Base-by-base conservation (phyloP, 2,113 vertebrate genomes). In the Loxodonta africana region DNA sequence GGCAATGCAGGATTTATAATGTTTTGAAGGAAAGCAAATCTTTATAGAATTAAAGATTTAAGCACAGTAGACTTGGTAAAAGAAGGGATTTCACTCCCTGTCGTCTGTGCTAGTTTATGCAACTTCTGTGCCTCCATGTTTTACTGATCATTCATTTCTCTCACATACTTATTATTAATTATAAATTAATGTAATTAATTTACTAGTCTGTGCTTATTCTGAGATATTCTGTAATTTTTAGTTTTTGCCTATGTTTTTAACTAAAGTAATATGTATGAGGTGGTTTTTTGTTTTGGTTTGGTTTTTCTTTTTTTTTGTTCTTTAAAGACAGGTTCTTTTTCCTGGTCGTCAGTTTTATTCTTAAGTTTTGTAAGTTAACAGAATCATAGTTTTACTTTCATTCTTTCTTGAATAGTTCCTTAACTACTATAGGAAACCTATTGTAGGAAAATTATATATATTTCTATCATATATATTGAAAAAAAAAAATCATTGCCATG, bases 361-460 rank as follows among this genome's bases (percentile, higher is more conserved):
- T 41, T 77, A 85, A 86, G 12, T 33, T 73, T 85, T 87, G 10
- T 26, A 69, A 82, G 28, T 86, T 82, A 33, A 48, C 48, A 62
- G 82, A 93, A 46, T 74, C 28, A 81, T 74, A 46, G 26, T 20
- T 37, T 60, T 69, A 73, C 88, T 76, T 85, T 86, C 18, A 76
- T 82, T 90, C 41, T 71, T 95, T 33, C 63, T 86, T 93, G 25
- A 10, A 28, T 82, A 41, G 57, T 95, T 88, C 90, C 46, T 96
- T 92, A 80, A 92, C 17, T 92, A 91, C 28, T 78, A 57, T 57
- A 57, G 11, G 41, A 48, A 94, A 82, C 46, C 17, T 92, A 91
- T 23, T 78, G 15, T 57, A 57, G 11, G 41, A 48, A 94, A 82
- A 67, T n/a, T 53, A 26, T 71, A 8, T 30, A 25, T 63, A 10